phyloP scores from a whole-genome alignment of 2,113 vertebrate species.

The Anarhynchus alexandrinus region DNA sequence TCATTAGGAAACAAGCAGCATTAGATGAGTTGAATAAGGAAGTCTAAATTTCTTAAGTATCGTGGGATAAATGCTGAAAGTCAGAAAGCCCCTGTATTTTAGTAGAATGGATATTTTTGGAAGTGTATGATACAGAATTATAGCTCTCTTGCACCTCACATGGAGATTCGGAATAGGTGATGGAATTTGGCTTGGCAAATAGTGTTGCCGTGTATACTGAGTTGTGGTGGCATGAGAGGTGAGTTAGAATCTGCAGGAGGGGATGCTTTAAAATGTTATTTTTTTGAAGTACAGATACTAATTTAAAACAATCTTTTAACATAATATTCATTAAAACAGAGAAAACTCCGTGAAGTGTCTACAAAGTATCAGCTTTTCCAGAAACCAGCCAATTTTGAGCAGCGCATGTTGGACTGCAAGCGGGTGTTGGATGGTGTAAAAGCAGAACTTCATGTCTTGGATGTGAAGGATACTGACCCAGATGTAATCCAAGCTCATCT shows the following conservation, averaged over 20 bases:
- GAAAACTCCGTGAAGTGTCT: conserved; percentile 92
- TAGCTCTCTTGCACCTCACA: not conserved
- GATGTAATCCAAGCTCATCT: conserved; percentile 88
- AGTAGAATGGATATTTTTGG: not conserved
- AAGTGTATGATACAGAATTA: not conserved
- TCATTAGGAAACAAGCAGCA: not conserved
- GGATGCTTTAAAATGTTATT: not conserved
- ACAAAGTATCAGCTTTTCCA: conserved; percentile 98
- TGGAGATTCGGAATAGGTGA: not conserved
- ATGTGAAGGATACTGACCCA: conserved; percentile 83
- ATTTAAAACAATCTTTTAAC: not conserved
- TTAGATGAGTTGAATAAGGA: not conserved
- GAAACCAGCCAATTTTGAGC: conserved; percentile 98
- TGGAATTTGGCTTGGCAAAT: not conserved
- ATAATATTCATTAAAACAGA: conserved; percentile 70
- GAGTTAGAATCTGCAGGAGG: not conserved
- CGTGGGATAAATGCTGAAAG: not conserved
- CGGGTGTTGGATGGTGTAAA: conserved; percentile 89
- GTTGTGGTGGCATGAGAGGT: not conserved
- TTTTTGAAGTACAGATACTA: not conserved
- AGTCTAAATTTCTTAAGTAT: not conserved
- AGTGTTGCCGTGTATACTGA: not conserved
- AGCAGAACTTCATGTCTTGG: conserved; percentile 86
- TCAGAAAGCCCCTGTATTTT: not conserved
- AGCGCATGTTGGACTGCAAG: conserved; percentile 95